Base-by-base conservation (phyloP, 2,797 vertebrate genomes). In the Morus bassanus region DNA sequence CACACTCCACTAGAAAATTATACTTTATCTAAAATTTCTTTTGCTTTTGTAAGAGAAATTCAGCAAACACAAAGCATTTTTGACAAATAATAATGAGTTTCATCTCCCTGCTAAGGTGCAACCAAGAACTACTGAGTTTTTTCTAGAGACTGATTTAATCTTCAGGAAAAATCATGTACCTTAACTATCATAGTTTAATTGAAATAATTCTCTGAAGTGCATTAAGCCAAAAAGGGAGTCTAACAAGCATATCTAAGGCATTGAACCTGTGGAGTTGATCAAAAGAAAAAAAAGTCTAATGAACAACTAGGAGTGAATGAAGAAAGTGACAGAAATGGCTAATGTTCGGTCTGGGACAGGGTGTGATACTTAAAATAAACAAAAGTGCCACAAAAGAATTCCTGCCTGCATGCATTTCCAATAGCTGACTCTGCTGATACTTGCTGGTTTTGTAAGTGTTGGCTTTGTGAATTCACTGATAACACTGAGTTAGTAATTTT, bases 321-420 rank as follows among this genome's bases (percentile, higher is more conserved):
- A 89, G 51, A 82, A 93, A 94, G 59, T 31, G 6, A 83, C 13
- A 60, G 51, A 73, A 53, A 91, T 69, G 33, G 78, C n/a, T 92
- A 88, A 89, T 76, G 68, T 94, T 89, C 85, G 31, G 9, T 60
- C 67, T 43, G 19, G 72, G 64, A 73, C 27, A 63, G 90, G 83
- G 91, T 83, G 94, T 83, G 86, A 67, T 78, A 73, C 48, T 76
- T 94, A 93, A 91, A 95, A 91, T 60, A 95, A 96, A 95, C 63
- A 95, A 50, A 94, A 81, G 53, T 79, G 27, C 9, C 83, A 91
- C 60, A 90, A 83, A 76, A 82, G 69, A 92, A 93, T 78, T 64
- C 68, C 78, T 91, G 82, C 88, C 82, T 94, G 91, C 27, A 18
- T 33, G 23, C 19, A 50, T 53, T 92, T 92, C 60, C 68, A 88